A percentile compares a stretch with the other conserved stretches of the same genome.
Evolutionary conservation across 2,113 vertebrate species (phyloP).

Genomic region (Silurus asotus): DNA sequence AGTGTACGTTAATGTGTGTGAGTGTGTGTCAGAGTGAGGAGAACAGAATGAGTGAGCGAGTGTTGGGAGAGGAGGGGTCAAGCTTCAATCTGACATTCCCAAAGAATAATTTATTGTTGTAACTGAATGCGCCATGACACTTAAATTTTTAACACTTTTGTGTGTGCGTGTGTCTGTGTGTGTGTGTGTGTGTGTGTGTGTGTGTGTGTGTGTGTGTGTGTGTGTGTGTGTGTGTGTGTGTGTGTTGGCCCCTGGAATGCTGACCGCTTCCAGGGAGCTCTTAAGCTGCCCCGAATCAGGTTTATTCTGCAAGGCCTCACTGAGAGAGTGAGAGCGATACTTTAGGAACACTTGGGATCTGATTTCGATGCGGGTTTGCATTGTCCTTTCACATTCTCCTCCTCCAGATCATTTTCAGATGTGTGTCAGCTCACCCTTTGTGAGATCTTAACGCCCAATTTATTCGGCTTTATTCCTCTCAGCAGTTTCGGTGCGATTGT

Average conservation of each 20-base stretch:
- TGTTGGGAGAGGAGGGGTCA: conserved; percentile 39
- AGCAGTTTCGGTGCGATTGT: conserved; percentile 62
- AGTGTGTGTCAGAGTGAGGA: conserved; percentile 11
- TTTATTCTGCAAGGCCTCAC: conserved; percentile 60
- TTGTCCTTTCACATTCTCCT: conserved; percentile 59
- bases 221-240: conserved; percentile 38
- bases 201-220: conserved; percentile 34
- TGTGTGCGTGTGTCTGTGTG: conserved; percentile 12
- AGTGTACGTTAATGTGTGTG: conserved; percentile 19
- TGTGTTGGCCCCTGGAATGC: conserved; percentile 58
- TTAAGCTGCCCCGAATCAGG: conserved; percentile 68
- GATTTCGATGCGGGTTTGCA: conserved; percentile 66
- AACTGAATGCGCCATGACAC: conserved; percentile 67
- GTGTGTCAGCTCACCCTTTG: conserved; percentile 62
- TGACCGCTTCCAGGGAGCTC: conserved; percentile 71
- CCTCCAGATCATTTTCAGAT: conserved; percentile 64
- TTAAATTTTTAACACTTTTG: conserved; percentile 60
- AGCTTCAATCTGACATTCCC: conserved; percentile 65
- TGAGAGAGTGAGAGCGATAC: conserved; percentile 51
- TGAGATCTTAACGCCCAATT: conserved; percentile 64
- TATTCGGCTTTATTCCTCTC: conserved; percentile 71
- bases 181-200: conserved; percentile 32
- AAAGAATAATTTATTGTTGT: conserved; percentile 72
- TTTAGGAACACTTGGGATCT: conserved; percentile 63
- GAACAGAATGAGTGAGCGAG: conserved; percentile 16